Base-by-base conservation (phyloP, 1,140 invertebrate genomes). In the Aphaenogaster ashmeadi region DNA sequence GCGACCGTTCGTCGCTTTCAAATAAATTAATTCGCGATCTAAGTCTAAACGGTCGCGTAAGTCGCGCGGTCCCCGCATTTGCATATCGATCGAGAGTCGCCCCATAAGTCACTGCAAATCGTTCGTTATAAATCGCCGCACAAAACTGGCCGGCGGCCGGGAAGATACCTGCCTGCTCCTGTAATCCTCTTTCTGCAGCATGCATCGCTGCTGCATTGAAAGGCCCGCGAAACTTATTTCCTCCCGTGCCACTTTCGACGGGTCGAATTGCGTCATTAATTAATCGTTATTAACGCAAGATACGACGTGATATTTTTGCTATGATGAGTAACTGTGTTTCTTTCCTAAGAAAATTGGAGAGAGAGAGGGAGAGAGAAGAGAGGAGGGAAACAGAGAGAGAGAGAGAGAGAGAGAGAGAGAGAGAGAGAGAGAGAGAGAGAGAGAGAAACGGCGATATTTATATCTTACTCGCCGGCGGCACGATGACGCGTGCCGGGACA, bases 51-150 rank as follows among this genome's bases (percentile, higher is more conserved):
- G 66, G 33, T 11, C 41, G 9, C 52, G 41, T 67, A 56, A 52
- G 44, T 33, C 33, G 75, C 60, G 33, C 77, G 56, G 33, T 36
- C 33, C 27, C 18, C 52, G 81, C 77, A 71, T 71, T 79, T 81
- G 66, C 64, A 52, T 44, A 58, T 71, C 56, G 79, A 80, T 64
- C 66, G 60, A 77, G 36, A 79, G 66, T 60, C 21, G 72, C 36
- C 50, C 11, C 60, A 79, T 47, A 79, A 86, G 74, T 87, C 66
- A 54, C 66, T 87, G 54, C 47, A 80, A 80, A 87, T 50, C 52
- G 62, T 62, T 72, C 50, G 64, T 78, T 81, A 87, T 87, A 62
- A 83, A 72, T 83, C 50, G 67, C 15, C n/a, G 56, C 56, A 62
- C 54, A 52, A 71, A 80, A 83, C 64, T 79, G 33, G 47, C 44